These are phyloP conservation scores for Gulo gulo DNA, from an alignment of 2,113 vertebrate species.

Conservation along the genomic window DNA sequence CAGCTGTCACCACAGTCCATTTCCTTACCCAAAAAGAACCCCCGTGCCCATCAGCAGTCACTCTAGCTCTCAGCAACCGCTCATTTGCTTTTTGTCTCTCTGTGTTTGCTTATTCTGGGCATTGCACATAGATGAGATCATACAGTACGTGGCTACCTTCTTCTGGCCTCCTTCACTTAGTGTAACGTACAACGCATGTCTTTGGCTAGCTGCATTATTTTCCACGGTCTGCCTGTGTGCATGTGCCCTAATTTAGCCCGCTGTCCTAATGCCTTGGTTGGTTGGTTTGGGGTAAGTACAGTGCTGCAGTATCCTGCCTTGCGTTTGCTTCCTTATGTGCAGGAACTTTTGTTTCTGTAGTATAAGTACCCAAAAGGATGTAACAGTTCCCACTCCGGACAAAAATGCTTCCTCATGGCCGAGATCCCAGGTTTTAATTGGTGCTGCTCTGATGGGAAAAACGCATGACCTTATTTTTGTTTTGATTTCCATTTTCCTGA, in stretches of 20 bases:
- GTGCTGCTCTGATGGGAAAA: not conserved
- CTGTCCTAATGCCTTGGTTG: not conserved
- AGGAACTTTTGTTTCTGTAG: not conserved
- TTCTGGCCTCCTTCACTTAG: not conserved
- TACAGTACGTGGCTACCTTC: not conserved
- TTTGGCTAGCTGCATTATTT: not conserved
- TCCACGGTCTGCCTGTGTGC: not conserved
- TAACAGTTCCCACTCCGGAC: not conserved
- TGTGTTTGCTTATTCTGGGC: not conserved
- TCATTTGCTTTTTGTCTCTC: not conserved
- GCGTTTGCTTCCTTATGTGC: not conserved
- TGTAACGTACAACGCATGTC: not conserved
- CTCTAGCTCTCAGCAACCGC: not conserved
- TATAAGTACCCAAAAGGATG: not conserved
- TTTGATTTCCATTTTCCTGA: not conserved
- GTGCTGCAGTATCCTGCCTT: no score
- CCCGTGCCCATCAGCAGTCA: not conserved
- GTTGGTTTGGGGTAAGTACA: not conserved
- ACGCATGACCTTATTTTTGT: not conserved
- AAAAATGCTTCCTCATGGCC: not conserved
- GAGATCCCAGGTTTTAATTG: not conserved
- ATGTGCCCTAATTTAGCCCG: no score
- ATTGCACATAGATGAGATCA: not conserved
- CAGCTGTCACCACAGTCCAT: not conserved
- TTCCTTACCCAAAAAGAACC: not conserved